Base-by-base conservation (phyloP, 2,797 vertebrate species). In the Neosilurus mollespiculum region DNA sequence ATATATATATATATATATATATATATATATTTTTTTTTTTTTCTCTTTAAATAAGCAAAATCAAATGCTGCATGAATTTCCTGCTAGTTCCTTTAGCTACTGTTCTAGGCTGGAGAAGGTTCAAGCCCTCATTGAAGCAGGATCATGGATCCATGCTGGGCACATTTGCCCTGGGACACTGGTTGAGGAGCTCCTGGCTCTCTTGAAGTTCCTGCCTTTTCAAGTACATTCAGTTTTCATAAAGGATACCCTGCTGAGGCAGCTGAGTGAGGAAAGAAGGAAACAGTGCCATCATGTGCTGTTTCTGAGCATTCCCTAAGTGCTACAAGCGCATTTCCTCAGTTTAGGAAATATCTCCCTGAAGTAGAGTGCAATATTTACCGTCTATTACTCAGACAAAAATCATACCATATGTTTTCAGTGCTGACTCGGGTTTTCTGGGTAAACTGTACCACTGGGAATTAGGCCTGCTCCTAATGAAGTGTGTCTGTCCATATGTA, bases 211-310 rank as follows among this genome's bases (percentile, higher is more conserved):
- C 87, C 56, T 84, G 88, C 81, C 90, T 90, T 88, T 90, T 90
- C 89, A 85, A 90, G 89, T 90, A 90, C 92, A 89, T 92, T 91
- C 91, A 81, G 89, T 90, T 92, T 92, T 91, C 90, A 93, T 93
- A 92, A 94, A 94, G 93, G 92, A 93, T 91, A 80, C 88, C 93
- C 92, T 93, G 92, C 86, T 62, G 2, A 87, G 56, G 83, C 73
- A 70, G 66, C 82, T 54, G 78, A 61, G 56, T 73, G 54, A 66
- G 88, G 91, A 91, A 95, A 96, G 95, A 97, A 97, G 96, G 97
- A 98, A 99, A 99, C 97, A 99, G 95, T 99, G 97, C 97, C 97
- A 99, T 99, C 97, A 98, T 98, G 97, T 98, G 97, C 97, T 96
- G 95, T 94, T 95, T 96, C 94, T 92, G 93, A 96, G 96, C 96